Evolutionary conservation across 1,140 invertebrate genomes (phyloP), one percentile per base, ranked within the genome.

Genomic region (Apis laboriosa): DNA sequence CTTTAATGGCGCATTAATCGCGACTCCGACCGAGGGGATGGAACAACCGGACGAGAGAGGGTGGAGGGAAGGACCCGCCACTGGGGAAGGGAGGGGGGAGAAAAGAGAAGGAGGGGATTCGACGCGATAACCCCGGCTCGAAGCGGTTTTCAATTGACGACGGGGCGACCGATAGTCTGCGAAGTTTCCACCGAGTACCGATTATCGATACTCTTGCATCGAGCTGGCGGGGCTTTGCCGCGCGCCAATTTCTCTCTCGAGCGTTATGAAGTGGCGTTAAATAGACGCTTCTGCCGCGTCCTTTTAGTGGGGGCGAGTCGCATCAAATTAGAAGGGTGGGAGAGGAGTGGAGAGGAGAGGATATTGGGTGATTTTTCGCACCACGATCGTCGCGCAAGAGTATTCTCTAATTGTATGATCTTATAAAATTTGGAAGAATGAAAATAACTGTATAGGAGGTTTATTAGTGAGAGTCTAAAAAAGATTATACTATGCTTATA

Each of bases 1-100:
- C 85, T 86, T 90, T 90, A 89, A 89, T 90, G 84, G 88, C 73
- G 78, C 86, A 89, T 90, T 88, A 89, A 89, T 90, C 86, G 86
- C 77, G 78, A 84, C 84, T 89, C 63, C 71, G 68, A 43, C 13
- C 58, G 79, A 60, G 55, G 56, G 79, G 34, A 66, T 12, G 66
- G 66, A 60, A 34, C 51, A 67, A 55, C 49, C 53, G 53, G 67
- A 55, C 43, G 15, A n/a, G 21, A 21, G 17, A 58, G 43, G 80
- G 1, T 61, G 66, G 68, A 67, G 75, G 84, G n/a, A 67, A 70
- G 73, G 51, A 76, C 53, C 19, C 1, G 68, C 8, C 8, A 21
- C 13, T 17, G 19, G 34, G 17, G 5, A 24, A 63, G 58, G 5
- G 34, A 63, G 58, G 68, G 15, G 81, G 83, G 56, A 58, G 77